phyloP scores from a whole-genome alignment of 2,797 vertebrate species.

The Platyrinchus mystaceus region DNA sequence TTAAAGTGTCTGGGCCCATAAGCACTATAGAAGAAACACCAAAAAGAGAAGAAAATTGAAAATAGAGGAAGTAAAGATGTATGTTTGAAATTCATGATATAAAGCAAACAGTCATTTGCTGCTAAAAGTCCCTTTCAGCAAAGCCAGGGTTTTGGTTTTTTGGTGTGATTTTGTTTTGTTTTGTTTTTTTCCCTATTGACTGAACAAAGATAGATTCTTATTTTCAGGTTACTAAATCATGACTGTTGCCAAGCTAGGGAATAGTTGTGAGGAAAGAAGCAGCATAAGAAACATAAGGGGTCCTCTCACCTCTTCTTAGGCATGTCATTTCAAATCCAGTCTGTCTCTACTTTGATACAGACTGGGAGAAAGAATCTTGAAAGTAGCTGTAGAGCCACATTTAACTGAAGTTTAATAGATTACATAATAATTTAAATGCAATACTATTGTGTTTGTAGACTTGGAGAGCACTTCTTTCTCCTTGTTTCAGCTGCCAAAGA shows the following conservation, averaged over 20 bases:
- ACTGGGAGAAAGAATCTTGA: not conserved
- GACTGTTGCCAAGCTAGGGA: not conserved
- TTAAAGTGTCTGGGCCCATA: not conserved
- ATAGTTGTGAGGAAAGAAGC: not conserved
- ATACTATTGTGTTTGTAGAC: not conserved
- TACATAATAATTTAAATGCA: not conserved
- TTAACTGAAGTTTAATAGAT: slow-evolving; percentile 7
- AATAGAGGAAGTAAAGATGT: not conserved
- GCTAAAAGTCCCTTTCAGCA: not conserved
- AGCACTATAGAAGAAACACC: not conserved
- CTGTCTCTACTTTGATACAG: not conserved
- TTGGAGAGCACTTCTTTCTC: not conserved
- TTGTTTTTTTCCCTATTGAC: not conserved
- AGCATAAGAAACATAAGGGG: not conserved
- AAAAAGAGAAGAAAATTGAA: not conserved
- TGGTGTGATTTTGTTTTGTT: too few species aligned
- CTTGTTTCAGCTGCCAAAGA: not conserved
- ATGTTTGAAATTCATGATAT: not conserved
- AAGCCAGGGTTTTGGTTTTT: not conserved
- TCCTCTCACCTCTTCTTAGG: not conserved
- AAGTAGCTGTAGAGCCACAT: not conserved
- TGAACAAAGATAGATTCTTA: not conserved
- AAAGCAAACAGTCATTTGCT: not conserved
- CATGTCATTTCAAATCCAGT: not conserved
- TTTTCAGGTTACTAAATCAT: not conserved